Evolutionary conservation across 2,888 invertebrate genomes (phyloP).

Genomic region (Drosophila percnosoma): DNA sequence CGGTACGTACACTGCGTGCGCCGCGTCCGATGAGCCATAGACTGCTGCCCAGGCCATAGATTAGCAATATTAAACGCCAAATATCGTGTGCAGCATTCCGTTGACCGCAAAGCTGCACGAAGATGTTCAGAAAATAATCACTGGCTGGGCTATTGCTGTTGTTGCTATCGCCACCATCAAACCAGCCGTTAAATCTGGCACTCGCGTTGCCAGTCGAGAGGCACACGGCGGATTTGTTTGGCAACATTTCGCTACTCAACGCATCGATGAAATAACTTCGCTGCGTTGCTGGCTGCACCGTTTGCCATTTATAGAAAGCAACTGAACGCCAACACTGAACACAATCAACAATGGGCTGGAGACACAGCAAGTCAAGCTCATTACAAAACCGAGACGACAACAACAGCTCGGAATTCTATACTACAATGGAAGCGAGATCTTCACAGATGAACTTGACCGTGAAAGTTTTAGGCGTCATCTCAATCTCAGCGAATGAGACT

Average conservation of each 20-base stretch:
- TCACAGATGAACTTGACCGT: slow-evolving; percentile 82
- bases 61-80: slow-evolving; percentile 79
- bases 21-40: slow-evolving; percentile 70
- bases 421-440: slow-evolving; percentile 55
- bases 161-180: slow-evolving; percentile 7
- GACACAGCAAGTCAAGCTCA: slow-evolving; percentile 28
- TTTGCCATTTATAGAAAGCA: slow-evolving; percentile 55
- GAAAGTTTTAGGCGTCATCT: slow-evolving; percentile 67
- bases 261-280: slow-evolving; percentile 20
- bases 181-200: slow-evolving; percentile 44
- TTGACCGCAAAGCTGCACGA: slow-evolving; percentile 60
- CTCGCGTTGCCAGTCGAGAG: slow-evolving; percentile 51
- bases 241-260: slow-evolving; percentile 46
- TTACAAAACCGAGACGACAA: slow-evolving; percentile 37
- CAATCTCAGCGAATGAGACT: slow-evolving; percentile 15
- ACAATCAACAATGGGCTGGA: slow-evolving; percentile 24
- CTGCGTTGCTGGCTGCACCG: slow-evolving; percentile 36
- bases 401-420: slow-evolving; percentile 58
- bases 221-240: slow-evolving; percentile 53
- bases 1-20: slow-evolving; percentile 73
- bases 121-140: slow-evolving; percentile 64
- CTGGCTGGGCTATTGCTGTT: slow-evolving; percentile 16
- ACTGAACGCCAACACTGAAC: slow-evolving; percentile 43
- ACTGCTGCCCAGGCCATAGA: slow-evolving; percentile 73
- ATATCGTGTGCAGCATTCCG: slow-evolving; percentile 68